A percentile compares a stretch with the other conserved stretches of the same genome.
phyloP scores from a whole-genome alignment of 2,888 invertebrate species.

The Julus scandinavius region DNA sequence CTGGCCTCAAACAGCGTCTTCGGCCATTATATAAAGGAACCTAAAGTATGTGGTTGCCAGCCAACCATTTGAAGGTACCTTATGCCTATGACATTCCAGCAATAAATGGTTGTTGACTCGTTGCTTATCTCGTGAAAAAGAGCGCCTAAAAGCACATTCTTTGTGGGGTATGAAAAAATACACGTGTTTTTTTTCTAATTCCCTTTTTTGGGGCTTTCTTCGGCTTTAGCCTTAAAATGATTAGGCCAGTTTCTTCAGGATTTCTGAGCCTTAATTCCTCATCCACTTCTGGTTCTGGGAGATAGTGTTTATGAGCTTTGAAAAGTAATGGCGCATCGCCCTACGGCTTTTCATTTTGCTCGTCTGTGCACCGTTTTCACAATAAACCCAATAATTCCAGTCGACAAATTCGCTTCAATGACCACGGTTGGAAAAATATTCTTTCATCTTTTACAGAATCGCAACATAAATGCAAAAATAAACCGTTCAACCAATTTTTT shows the following conservation, averaged over 20 bases:
- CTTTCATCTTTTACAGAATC: neutral
- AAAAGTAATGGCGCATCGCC: slow-evolving; percentile 6
- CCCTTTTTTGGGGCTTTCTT: slow-evolving; percentile 13
- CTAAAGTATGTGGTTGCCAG: too few relatives aligned
- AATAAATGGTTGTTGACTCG: too few relatives aligned
- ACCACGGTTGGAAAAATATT: neutral
- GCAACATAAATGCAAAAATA: slow-evolving; percentile 4
- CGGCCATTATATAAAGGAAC: too few relatives aligned
- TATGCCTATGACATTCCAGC: too few relatives aligned
- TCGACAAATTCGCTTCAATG: neutral
- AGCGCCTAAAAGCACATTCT: too few relatives aligned
- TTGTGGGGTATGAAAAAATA: too few relatives aligned
- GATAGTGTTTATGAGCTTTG: slow-evolving; percentile 33
- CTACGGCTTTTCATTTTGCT: neutral
- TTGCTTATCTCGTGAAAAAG: too few relatives aligned
- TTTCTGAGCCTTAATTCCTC: neutral
- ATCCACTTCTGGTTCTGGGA: slow-evolving; percentile 20
- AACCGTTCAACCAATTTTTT: neutral
- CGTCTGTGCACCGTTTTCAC: neutral
- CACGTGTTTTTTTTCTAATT: neutral
- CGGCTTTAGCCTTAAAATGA: neutral
- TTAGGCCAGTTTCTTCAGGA: neutral
- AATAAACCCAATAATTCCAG: neutral
- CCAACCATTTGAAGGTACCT: too few relatives aligned
- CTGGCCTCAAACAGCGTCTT: too few relatives aligned